phyloP scores from a whole-genome alignment of 2,888 invertebrate genomes.

The Rotaria socialis region DNA sequence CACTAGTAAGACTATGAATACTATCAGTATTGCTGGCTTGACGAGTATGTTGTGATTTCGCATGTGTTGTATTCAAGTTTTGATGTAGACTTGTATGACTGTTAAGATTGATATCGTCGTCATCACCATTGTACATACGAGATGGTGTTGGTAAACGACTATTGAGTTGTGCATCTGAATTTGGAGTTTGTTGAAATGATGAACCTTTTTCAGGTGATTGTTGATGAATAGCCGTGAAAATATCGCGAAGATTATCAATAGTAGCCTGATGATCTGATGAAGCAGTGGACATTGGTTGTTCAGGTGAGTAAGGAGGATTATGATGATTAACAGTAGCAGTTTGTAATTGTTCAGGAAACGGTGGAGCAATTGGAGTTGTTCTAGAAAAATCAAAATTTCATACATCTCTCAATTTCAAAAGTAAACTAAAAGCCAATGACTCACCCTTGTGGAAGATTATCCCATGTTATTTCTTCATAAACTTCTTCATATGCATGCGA shows the following conservation, averaged over 20 bases:
- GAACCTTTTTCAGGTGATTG: neutral
- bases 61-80: neutral
- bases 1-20: neutral
- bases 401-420: neutral
- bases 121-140: neutral
- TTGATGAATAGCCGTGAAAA: neutral
- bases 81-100: neutral
- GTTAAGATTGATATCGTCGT: neutral
- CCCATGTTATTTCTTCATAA: conserved; percentile 19
- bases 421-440: neutral
- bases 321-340: neutral
- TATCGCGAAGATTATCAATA: neutral
- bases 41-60: neutral
- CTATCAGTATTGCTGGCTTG: neutral
- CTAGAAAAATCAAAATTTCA: neutral
- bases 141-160: neutral
- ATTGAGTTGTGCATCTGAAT: neutral
- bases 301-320: neutral
- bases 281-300: neutral
- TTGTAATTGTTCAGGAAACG: neutral
- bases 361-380: neutral
- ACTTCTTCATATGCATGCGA: neutral
- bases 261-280: neutral
- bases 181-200: neutral
- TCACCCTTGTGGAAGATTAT: neutral